Base-by-base conservation (phyloP, 2,797 vertebrate species). In the Rhinogobio ventralis region DNA sequence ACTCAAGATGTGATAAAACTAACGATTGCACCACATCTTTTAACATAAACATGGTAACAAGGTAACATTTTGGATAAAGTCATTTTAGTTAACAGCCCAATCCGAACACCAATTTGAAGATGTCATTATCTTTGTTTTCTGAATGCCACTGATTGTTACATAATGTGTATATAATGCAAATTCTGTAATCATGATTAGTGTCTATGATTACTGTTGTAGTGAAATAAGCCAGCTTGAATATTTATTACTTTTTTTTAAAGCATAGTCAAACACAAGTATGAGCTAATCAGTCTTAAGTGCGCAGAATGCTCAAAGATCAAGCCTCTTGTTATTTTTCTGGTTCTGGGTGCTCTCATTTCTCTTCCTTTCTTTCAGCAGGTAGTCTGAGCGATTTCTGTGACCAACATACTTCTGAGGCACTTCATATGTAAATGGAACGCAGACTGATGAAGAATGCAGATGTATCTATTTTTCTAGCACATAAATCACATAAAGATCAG, bases 271-370 rank as follows among this genome's bases (percentile, higher is more conserved):
- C 67, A 79, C 53, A 79, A 73, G 76, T 79, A 36, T 64, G 67
- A 79, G 10, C 42, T 85, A 85, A 79, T 85, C 83, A 85, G 76
- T 85, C 42, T 36, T 25, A 85, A 79, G 53, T 72, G 42, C 19
- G 13, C 74, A 69, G 23, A 77, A 28, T 20, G 45, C 67, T 66
- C 23, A 53, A 36, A 79, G 68, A 60, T 76, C 62, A 76, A 76
- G 28, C 53, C 71, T 83, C 62, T 77, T 79, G 39, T 79, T 68
- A 33, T 86, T 79, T 64, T 66, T 57, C 75, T n/a, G n/a, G n/a
- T 51, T 77, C 53, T 81, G 71, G 0, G 11, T 51, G 39, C 20
- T 62, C 57, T 81, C 72, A 20, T 66, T 55, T 66, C 67, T 66
- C 25, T 67, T 11, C 7, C 62, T 62, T 25, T 84, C 69, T 80